A percentile compares a stretch with the other conserved stretches of the same genome.
These are phyloP conservation scores for Drosophila ezoana DNA, from an alignment of 2,888 invertebrate genomes.

Conservation along the genomic window DNA sequence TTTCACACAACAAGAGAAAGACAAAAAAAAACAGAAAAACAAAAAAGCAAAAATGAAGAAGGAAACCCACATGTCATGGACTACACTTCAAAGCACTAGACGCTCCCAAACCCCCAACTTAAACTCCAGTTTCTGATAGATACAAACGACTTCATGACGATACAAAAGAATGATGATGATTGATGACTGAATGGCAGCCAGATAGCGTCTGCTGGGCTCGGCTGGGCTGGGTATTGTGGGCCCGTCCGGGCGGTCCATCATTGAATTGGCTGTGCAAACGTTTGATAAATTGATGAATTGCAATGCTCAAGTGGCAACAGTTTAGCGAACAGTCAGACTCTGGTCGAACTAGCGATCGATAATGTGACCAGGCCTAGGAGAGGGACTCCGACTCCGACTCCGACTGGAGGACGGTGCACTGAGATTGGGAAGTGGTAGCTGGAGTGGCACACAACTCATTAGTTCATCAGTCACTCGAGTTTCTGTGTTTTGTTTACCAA, in stretches of 20 bases:
- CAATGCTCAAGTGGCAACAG: conserved; percentile 79
- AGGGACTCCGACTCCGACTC: not conserved
- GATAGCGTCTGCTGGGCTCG: conserved; percentile 38
- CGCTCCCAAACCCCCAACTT: conserved; percentile 45
- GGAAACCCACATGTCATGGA: conserved; percentile 72
- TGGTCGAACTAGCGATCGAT: conserved; percentile 51
- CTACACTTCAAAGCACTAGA: conserved; percentile 55
- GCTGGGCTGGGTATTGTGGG: conserved; percentile 3
- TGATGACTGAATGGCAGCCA: conserved; percentile 43
- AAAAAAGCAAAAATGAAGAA: conserved; percentile 16
- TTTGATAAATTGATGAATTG: conserved; percentile 78
- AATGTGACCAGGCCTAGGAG: conserved; percentile 19
- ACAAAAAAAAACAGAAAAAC: conserved; percentile 29
- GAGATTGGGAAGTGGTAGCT: conserved; percentile 25
- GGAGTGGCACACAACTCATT: conserved; percentile 63
- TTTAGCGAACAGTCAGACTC: conserved; percentile 59
- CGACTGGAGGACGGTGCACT: not conserved
- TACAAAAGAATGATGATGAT: conserved; percentile 73
- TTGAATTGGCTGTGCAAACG: conserved; percentile 78
- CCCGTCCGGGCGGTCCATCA: conserved; percentile 36
- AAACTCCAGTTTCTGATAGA: conserved; percentile 62
- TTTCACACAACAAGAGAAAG: conserved; percentile 16
- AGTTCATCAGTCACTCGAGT: conserved; percentile 54
- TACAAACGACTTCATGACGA: conserved; percentile 77
- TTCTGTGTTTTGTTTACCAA: conserved; percentile 63